phyloP scores from a whole-genome alignment of 2,113 vertebrate species.

The Piprites chloris region DNA sequence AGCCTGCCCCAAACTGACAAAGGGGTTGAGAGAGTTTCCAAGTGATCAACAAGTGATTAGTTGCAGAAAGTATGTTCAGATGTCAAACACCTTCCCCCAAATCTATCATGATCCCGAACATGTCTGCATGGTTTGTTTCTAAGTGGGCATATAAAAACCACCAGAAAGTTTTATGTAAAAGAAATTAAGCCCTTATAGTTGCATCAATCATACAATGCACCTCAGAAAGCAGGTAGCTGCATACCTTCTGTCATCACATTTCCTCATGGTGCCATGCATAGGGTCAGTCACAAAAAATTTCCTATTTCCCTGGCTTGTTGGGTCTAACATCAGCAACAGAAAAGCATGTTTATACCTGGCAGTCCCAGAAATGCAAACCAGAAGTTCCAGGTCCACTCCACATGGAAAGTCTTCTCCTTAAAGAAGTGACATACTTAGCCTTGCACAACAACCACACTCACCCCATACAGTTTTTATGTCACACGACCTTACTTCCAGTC shows the following conservation, averaged over 20 bases:
- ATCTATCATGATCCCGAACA: background rate
- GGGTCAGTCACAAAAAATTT: background rate
- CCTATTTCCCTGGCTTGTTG: background rate
- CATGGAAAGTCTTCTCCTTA: background rate
- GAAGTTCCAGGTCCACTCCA: background rate
- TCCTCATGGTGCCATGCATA: background rate
- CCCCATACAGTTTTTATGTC: background rate
- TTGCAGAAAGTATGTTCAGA: background rate
- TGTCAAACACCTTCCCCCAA: background rate
- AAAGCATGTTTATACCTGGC: background rate
- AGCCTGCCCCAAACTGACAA: background rate
- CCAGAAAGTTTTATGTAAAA: background rate
- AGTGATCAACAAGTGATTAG: rapidly evolving
- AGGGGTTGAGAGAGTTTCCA: background rate
- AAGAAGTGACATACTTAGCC: background rate
- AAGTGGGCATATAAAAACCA: background rate
- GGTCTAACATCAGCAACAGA: rapidly evolving
- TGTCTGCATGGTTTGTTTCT: background rate
- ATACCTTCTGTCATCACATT: background rate
- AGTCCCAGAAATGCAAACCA: background rate
- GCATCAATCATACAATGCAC: background rate
- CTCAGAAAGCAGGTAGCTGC: background rate
- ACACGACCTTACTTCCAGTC: background rate
- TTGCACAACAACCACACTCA: background rate
- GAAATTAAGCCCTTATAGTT: background rate